Conservation (phyloP, 2,113 vertebrate species). For the Nesogale talazaci region DNA sequence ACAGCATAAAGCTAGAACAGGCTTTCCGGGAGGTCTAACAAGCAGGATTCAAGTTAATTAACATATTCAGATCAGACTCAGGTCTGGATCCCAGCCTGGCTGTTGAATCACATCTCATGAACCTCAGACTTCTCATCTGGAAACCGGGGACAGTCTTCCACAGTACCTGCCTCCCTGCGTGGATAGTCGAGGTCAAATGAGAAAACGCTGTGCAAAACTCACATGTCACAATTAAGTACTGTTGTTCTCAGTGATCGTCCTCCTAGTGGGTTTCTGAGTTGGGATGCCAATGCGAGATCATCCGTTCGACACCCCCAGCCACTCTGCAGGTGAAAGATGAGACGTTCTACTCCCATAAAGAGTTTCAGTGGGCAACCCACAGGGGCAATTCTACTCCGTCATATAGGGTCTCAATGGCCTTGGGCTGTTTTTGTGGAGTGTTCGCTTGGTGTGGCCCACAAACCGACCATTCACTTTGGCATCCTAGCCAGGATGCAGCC, state of each 20-base stretch:
- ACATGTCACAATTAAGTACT: background rate
- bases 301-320: no score
- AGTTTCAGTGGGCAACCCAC: no score
- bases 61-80: background rate
- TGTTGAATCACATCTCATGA: background rate
- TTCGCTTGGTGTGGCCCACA: no score
- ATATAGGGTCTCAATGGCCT: background rate
- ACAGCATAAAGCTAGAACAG: background rate
- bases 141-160: background rate
- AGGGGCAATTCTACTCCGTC: no score
- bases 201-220: background rate
- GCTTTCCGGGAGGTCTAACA: background rate
- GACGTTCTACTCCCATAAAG: no score
- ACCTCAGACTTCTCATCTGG: background rate
- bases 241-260: background rate
- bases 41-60: background rate
- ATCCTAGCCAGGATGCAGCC: slow-evolving; percentile 42
- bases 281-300: no score
- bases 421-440: no score
- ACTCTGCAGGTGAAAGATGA: no score
- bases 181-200: background rate
- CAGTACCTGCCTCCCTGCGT: background rate
- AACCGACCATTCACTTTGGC: background rate
- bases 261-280: background rate
- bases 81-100: background rate